Evolutionary conservation across 2,888 invertebrate species (phyloP).

Genomic region (Pegoplata infirma): DNA sequence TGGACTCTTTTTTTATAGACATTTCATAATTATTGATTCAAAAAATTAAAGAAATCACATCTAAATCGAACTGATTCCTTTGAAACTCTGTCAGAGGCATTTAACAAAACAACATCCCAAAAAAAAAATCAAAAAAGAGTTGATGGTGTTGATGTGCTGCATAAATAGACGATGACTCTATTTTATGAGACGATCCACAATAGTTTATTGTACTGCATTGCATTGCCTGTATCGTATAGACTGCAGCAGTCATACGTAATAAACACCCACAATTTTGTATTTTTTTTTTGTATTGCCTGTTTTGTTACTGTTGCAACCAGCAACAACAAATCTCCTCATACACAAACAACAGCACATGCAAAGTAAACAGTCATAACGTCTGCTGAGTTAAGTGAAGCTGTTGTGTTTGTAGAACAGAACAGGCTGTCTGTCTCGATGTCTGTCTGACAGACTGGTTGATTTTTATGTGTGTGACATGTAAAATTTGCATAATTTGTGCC

Average conservation of each 20-base stretch:
- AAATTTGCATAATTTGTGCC: slow-evolving; percentile 68
- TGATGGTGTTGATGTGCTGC: slow-evolving; percentile 56
- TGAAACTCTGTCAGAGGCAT: no score
- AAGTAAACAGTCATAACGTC: slow-evolving; percentile 46
- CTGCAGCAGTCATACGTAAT: slow-evolving; percentile 57
- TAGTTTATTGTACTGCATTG: slow-evolving; percentile 61
- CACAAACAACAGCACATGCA: background rate
- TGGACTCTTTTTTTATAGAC: no score
- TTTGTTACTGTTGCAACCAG: slow-evolving; percentile 33
- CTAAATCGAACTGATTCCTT: no score
- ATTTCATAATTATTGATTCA: no score
- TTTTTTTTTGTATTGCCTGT: slow-evolving; percentile 23
- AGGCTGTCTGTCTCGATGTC: slow-evolving; percentile 8
- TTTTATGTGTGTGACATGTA: slow-evolving; percentile 58
- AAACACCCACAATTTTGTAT: slow-evolving; percentile 60
- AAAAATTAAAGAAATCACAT: no score
- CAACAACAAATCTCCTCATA: slow-evolving; percentile 36
- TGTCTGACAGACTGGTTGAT: slow-evolving; percentile 38
- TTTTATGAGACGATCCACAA: slow-evolving; percentile 59
- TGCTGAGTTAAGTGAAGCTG: slow-evolving; percentile 35
- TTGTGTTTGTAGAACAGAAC: slow-evolving; percentile 7
- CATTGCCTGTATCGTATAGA: slow-evolving; percentile 51
- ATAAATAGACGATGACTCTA: slow-evolving; percentile 65
- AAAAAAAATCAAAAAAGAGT: background rate
- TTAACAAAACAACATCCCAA: no score